These are phyloP conservation scores for Ips nitidus DNA, from an alignment of 1,140 invertebrate species.

Conservation along the genomic window DNA sequence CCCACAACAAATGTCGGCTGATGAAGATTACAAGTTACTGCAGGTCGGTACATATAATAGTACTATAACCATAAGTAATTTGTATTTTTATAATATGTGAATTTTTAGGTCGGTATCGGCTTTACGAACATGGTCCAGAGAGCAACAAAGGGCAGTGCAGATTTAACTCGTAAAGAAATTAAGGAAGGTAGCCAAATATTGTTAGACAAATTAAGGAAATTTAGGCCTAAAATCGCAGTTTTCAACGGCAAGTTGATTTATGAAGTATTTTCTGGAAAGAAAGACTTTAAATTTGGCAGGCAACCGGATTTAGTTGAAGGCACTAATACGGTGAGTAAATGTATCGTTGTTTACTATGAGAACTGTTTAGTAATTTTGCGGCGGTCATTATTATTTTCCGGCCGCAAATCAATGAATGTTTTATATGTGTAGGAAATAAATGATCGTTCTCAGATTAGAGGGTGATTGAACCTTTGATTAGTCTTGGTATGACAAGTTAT, in stretches of 20 bases:
- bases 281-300: slow-evolving; percentile 95
- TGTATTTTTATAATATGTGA: not conserved
- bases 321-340: slow-evolving; percentile 83
- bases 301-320: slow-evolving; percentile 91
- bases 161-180: slow-evolving; percentile 94
- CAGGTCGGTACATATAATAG: slow-evolving; percentile 59
- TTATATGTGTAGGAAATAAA: not conserved
- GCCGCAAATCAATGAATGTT: not conserved
- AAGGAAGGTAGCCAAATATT: slow-evolving; percentile 92
- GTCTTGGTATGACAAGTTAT: no score
- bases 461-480: no score
- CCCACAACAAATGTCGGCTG: slow-evolving; percentile 91
- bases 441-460: no score
- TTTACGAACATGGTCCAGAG: slow-evolving; percentile 97
- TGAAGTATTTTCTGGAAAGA: slow-evolving; percentile 95
- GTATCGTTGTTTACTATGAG: not conserved
- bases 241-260: slow-evolving; percentile 99
- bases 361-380: no score
- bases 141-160: slow-evolving; percentile 93
- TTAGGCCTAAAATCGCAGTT: slow-evolving; percentile 94
- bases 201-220: slow-evolving; percentile 88
- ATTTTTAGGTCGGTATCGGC: slow-evolving; percentile 72
- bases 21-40: slow-evolving; percentile 91
- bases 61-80: not conserved
- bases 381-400: not conserved